Conservation (phyloP, 2,888 invertebrate species). For the Stictocephala bisonia region DNA sequence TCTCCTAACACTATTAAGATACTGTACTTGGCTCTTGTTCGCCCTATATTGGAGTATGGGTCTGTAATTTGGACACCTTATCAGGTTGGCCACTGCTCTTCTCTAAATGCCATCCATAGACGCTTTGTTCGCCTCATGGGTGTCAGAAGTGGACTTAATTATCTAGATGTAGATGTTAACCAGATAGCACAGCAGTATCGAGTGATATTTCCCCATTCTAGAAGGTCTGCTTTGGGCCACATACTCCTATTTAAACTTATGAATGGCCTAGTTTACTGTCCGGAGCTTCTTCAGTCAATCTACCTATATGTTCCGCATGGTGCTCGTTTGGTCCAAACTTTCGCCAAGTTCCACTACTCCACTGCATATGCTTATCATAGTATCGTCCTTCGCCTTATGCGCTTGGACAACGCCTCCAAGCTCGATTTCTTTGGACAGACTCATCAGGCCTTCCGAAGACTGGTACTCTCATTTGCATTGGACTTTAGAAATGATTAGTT, state of each 20-base stretch:
- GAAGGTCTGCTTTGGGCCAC: neutral
- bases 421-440: too few species aligned
- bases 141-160: constrained; percentile 7
- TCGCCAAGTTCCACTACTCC: neutral
- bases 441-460: too few species aligned
- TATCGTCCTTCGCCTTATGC: neutral
- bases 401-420: neutral
- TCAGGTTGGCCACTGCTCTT: neutral
- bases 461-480: too few species aligned
- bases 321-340: neutral
- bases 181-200: neutral
- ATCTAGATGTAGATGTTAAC: neutral
- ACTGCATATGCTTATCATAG: neutral
- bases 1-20: constrained; percentile 7
- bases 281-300: neutral
- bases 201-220: neutral
- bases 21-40: constrained; percentile 8
- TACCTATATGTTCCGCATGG: too few species aligned
- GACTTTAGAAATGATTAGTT: too few species aligned
- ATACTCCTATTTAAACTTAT: neutral
- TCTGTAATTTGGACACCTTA: constrained; percentile 5
- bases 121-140: constrained; percentile 7
- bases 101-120: neutral
- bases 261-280: too few species aligned
- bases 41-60: constrained; percentile 4